These are phyloP conservation scores for Patella caerulea DNA, from an alignment of 2,888 invertebrate genomes.

Conservation along the genomic window DNA sequence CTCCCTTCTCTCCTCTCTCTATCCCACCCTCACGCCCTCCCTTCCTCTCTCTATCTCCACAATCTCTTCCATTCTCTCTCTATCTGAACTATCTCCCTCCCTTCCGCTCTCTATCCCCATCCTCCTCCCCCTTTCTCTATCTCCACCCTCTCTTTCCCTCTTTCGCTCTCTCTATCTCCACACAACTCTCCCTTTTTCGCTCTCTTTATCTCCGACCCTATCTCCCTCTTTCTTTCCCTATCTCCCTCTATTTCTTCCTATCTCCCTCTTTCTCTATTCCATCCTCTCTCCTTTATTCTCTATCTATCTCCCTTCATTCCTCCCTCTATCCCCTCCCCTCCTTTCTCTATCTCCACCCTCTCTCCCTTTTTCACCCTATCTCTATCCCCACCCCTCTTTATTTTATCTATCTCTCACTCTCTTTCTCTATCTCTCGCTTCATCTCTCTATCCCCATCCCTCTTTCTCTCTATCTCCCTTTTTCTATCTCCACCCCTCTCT, in stretches of 20 bases:
- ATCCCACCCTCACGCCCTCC: background rate
- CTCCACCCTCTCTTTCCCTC: background rate
- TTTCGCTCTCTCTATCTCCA: background rate
- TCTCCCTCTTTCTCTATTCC: background rate
- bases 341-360: background rate
- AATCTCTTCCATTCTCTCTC: background rate
- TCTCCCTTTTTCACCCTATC: background rate
- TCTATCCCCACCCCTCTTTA: background rate
- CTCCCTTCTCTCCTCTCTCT: background rate
- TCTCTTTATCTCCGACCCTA: too few relatives aligned
- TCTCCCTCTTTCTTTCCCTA: background rate
- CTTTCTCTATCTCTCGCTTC: too few relatives aligned
- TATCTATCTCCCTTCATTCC: rapidly evolving
- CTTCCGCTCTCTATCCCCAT: background rate
- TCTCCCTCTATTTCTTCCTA: background rate
- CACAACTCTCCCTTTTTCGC: background rate
- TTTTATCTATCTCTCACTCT: too few relatives aligned
- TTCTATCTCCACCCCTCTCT: too few relatives aligned
- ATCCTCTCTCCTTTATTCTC: background rate
- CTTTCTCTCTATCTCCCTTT: too few relatives aligned
- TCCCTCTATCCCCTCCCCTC: background rate
- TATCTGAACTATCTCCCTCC: rapidly evolving
- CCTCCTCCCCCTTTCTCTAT: background rate
- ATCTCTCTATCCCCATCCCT: too few relatives aligned
- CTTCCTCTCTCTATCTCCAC: background rate